Percentiles rank a stretch among this genome's conserved stretches.
phyloP scores from a whole-genome alignment of 2,888 invertebrate species.

The Nipponacmea schrenckii region DNA sequence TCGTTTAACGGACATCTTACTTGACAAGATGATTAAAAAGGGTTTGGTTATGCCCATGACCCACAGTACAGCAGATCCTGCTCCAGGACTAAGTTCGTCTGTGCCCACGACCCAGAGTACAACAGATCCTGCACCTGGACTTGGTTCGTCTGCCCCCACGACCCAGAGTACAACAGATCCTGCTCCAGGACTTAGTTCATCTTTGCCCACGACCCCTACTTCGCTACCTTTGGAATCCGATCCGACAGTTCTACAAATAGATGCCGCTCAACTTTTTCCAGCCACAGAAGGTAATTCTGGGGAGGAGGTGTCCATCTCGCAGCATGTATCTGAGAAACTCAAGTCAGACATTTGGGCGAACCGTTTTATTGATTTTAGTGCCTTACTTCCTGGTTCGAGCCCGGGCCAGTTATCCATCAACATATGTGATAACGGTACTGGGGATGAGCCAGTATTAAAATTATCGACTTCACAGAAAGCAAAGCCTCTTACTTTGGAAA shows the following conservation, averaged over 20 bases:
- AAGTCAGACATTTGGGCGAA: background rate
- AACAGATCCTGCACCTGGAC: too few relatives aligned
- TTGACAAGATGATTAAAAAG: background rate
- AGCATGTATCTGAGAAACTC: background rate
- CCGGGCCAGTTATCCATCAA: background rate
- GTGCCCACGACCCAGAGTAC: too few relatives aligned
- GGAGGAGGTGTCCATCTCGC: background rate
- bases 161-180: too few relatives aligned
- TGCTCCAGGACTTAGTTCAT: too few relatives aligned
- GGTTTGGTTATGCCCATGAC: background rate
- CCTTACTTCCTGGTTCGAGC: background rate
- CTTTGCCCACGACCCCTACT: too few relatives aligned
- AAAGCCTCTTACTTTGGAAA: background rate
- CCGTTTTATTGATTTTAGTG: background rate
- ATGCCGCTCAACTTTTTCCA: background rate
- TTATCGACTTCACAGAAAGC: background rate
- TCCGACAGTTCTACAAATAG: background rate
- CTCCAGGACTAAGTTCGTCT: too few relatives aligned
- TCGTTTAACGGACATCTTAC: background rate
- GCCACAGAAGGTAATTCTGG: background rate
- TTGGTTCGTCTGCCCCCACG: background rate
- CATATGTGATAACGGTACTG: background rate
- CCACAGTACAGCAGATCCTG: too few relatives aligned
- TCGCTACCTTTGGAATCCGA: too few relatives aligned
- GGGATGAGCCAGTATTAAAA: background rate